Percentiles rank a stretch among this genome's conserved stretches.
phyloP scores from a whole-genome alignment of 2,888 invertebrate species.

The Lepidocyrtinus sp. region DNA sequence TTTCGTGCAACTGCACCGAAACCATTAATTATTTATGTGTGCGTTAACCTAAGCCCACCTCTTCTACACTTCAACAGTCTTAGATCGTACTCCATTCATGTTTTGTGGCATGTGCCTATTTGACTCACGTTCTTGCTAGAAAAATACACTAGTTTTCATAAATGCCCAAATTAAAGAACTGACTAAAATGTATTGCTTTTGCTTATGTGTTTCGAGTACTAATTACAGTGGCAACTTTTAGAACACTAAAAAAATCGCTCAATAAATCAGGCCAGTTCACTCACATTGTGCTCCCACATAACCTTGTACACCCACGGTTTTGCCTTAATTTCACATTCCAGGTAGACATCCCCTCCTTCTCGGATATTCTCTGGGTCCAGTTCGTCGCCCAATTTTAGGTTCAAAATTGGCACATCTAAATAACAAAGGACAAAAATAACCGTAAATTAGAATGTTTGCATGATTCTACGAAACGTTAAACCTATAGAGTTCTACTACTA shows the following conservation, averaged over 20 bases:
- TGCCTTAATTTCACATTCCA: constrained; percentile 82
- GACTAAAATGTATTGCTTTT: too few species aligned
- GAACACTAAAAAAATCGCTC: too few species aligned
- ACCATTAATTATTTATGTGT: background rate
- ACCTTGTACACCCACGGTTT: constrained; percentile 86
- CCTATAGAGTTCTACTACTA: background rate
- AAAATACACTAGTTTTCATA: too few species aligned
- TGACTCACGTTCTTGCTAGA: too few species aligned
- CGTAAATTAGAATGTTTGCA: too few species aligned
- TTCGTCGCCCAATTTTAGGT: constrained; percentile 81
- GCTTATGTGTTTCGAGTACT: too few species aligned
- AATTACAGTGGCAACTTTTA: too few species aligned
- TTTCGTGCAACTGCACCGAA: background rate
- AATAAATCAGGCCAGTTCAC: constrained; percentile 72
- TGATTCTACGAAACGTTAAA: too few species aligned
- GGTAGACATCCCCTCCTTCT: constrained; percentile 86
- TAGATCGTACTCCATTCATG: too few species aligned
- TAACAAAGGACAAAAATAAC: constrained; percentile 23
- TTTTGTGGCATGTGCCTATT: too few species aligned
- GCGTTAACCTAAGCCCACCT: background rate
- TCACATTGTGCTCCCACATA: constrained; percentile 86
- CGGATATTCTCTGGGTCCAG: constrained; percentile 85
- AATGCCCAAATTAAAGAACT: too few species aligned
- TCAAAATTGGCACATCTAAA: constrained; percentile 81
- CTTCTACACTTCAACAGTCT: background rate